These are phyloP conservation scores for Patella depressa DNA, from an alignment of 2,888 invertebrate genomes.

Conservation along the genomic window DNA sequence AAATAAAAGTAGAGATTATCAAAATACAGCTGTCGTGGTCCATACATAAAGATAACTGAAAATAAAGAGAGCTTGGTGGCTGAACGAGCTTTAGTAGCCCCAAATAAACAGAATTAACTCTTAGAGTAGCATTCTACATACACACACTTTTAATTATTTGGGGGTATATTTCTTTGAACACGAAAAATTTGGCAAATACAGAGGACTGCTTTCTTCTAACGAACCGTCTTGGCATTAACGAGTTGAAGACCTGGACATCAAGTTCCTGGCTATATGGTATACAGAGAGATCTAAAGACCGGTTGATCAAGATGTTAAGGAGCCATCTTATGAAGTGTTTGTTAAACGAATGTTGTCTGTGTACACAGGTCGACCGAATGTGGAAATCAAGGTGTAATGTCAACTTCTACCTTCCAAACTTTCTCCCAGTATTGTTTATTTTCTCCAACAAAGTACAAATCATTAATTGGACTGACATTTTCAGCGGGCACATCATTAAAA, in stretches of 20 bases:
- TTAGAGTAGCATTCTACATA: constrained; percentile 5
- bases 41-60: not conserved
- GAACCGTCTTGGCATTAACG: not conserved
- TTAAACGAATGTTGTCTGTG: too few relatives aligned
- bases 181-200: not conserved
- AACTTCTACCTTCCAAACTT: too few relatives aligned
- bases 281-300: too few relatives aligned
- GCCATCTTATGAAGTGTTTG: too few relatives aligned
- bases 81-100: not conserved
- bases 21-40: constrained; percentile 7
- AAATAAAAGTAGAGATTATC: constrained; percentile 10
- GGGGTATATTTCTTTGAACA: not conserved
- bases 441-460: too few relatives aligned
- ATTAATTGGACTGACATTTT: too few relatives aligned
- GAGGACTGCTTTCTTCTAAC: not conserved
- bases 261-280: too few relatives aligned
- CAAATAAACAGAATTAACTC: constrained; percentile 8
- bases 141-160: constrained; percentile 9
- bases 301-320: too few relatives aligned
- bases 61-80: not conserved
- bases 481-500: too few relatives aligned
- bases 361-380: too few relatives aligned
- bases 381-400: too few relatives aligned
- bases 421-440: too few relatives aligned
- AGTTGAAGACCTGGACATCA: not conserved